Conservation (phyloP, 2,797 vertebrate genomes). For the Xiphophorus birchmanni region DNA sequence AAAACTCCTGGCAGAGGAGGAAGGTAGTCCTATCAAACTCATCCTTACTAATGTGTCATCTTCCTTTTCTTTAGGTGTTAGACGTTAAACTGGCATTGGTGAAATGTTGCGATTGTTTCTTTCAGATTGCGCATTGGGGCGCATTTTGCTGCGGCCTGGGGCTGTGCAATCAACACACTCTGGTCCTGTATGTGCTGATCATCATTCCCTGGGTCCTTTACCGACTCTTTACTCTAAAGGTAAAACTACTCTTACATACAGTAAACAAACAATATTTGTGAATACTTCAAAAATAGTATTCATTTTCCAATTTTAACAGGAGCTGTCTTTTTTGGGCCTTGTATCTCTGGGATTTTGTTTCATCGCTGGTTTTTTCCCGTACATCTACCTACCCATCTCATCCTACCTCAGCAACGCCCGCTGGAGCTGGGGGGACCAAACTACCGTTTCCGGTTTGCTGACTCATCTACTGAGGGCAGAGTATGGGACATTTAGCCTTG, state of each 20-base stretch:
- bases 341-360: conserved; percentile 84
- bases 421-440: conserved; percentile 99
- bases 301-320: conserved; percentile 78
- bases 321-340: conserved; percentile 80
- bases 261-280: not conserved
- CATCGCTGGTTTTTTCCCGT: conserved; percentile 88
- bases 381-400: conserved; percentile 91
- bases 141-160: conserved; percentile 94
- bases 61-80: not conserved
- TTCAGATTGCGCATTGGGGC: conserved; percentile 86
- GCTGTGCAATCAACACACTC: conserved; percentile 95
- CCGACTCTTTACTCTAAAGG: conserved; percentile 80
- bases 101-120: conserved; percentile 33
- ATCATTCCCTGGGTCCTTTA: conserved; percentile 89
- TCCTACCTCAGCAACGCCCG: conserved; percentile 88
- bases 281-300: conserved; percentile 3
- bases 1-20: conserved; percentile 83
- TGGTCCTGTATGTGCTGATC: conserved; percentile 87
- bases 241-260: conserved; percentile 47
- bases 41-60: no score
- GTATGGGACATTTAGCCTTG: conserved; percentile 94
- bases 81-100: not conserved
- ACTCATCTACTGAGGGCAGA: conserved; percentile 95
- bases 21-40: conserved; percentile 82
- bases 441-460: conserved; percentile 87